Percentiles rank a stretch among this genome's conserved stretches.
Evolutionary conservation across 1,140 invertebrate species (phyloP).

Genomic region (Lepidurus arcticus): DNA sequence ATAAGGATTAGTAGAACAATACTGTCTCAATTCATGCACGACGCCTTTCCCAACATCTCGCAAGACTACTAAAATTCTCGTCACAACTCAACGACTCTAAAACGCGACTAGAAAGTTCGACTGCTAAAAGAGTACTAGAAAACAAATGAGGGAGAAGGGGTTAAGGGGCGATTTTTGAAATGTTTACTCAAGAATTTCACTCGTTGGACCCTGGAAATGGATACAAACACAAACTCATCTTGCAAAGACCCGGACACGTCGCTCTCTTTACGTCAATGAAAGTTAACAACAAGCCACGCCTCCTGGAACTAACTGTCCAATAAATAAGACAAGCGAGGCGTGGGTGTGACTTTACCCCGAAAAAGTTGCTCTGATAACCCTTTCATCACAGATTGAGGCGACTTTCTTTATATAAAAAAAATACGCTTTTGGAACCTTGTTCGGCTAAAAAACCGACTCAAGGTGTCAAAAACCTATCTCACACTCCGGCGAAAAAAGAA

Average conservation of each 20-base stretch:
- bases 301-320: slow-evolving; percentile 2
- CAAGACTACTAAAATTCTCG: no score
- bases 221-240: neutral
- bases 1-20: no score
- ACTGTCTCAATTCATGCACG: no score
- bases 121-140: neutral
- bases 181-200: neutral
- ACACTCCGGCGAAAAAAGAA: neutral
- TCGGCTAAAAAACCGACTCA: neutral
- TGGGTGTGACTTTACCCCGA: neutral
- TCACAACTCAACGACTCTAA: no score
- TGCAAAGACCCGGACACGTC: neutral
- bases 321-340: neutral
- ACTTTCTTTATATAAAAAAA: neutral
- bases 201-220: neutral
- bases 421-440: no score
- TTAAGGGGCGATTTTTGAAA: neutral
- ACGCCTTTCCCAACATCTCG: neutral
- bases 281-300: neutral
- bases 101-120: neutral
- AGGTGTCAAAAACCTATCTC: slow-evolving; percentile 5
- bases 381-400: slow-evolving; percentile 6
- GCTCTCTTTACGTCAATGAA: neutral
- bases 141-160: neutral
- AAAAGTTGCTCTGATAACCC: neutral